Evolutionary conservation across 2,888 invertebrate species (phyloP).

Genomic region (Apamea monoglypha): DNA sequence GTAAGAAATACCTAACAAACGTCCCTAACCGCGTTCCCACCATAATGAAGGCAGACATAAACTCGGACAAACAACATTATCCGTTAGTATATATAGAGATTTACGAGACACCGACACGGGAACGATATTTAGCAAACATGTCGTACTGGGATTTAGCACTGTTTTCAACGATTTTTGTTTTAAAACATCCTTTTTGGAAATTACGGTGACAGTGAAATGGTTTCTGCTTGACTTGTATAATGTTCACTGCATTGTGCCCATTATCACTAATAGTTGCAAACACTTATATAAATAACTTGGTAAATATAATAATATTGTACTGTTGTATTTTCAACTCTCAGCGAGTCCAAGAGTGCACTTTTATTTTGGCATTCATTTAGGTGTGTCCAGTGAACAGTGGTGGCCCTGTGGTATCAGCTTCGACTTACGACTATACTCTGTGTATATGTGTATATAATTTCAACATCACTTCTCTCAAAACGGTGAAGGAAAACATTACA

Average conservation of each 20-base stretch:
- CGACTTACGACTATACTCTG: no score
- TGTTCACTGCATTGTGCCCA: neutral
- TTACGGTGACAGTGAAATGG: slow-evolving; percentile 17
- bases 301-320: neutral
- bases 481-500: no score
- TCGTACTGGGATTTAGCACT: slow-evolving; percentile 56
- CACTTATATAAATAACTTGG: no score
- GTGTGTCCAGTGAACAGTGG: neutral
- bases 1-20: slow-evolving; percentile 28
- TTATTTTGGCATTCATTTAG: neutral
- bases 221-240: neutral
- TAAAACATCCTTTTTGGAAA: slow-evolving; percentile 64
- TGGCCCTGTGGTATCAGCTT: no score
- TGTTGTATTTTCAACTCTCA: neutral
- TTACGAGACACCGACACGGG: slow-evolving; percentile 79
- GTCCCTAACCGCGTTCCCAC: slow-evolving; percentile 26
- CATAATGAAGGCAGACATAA: slow-evolving; percentile 69
- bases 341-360: neutral
- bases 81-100: slow-evolving; percentile 76
- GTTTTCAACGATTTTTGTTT: slow-evolving; percentile 69
- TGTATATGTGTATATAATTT: no score
- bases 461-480: no score
- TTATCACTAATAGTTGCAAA: neutral
- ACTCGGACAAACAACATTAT: slow-evolving; percentile 78
- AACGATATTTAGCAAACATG: slow-evolving; percentile 75